These are phyloP conservation scores for Varecia variegata DNA, from an alignment of 2,797 vertebrate species.

Conservation along the genomic window DNA sequence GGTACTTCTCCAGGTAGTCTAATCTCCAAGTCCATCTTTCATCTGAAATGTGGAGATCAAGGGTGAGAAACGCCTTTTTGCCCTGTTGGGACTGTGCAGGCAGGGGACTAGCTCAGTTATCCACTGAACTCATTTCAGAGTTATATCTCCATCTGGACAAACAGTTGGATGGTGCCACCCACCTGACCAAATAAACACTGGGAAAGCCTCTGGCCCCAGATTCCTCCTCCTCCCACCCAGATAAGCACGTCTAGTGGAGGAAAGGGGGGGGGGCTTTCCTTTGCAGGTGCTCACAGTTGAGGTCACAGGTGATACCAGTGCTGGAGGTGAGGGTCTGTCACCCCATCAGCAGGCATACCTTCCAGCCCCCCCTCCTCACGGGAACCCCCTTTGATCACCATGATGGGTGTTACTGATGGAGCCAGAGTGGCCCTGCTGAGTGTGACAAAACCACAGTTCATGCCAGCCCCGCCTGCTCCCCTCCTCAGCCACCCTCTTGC, in stretches of 20 bases:
- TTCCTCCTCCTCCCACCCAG: not conserved
- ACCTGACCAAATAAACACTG: not conserved
- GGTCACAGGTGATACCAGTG: fast-evolving
- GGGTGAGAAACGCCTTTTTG: not conserved
- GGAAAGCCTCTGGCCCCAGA: fast-evolving
- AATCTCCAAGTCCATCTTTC: not conserved
- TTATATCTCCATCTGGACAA: not conserved
- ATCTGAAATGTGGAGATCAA: not conserved
- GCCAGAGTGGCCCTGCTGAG: not conserved
- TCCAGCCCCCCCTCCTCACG: fast-evolving
- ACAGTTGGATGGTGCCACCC: not conserved
- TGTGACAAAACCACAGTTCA: not conserved
- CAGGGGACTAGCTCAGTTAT: not conserved
- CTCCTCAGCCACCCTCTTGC: not conserved
- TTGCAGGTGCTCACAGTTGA: fast-evolving
- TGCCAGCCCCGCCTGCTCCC: fast-evolving
- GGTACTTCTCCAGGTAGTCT: fast-evolving
- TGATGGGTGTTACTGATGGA: no score
- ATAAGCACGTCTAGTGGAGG: fast-evolving
- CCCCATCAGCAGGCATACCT: no score
- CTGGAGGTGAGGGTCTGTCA: not conserved
- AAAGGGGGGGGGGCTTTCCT: not conserved
- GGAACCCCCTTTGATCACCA: not conserved
- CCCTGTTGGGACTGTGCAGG: fast-evolving
- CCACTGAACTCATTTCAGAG: not conserved